Base-by-base conservation (phyloP, 2,888 invertebrate genomes). In the Lacanobia oleracea region DNA sequence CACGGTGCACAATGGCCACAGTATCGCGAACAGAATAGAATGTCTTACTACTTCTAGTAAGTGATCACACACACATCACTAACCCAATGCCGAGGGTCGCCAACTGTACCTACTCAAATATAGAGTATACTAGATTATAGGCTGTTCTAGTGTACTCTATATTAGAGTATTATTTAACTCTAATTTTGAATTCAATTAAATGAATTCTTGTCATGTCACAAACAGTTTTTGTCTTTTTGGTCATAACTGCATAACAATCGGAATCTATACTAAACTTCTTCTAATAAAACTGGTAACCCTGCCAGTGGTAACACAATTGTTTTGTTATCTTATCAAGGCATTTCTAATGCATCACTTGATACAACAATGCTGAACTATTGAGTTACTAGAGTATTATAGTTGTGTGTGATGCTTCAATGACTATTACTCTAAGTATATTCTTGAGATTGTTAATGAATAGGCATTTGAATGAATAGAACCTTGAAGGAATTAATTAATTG, bases 281-380 rank as follows among this genome's bases (percentile, higher is more conserved):
- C n/a, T n/a, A n/a, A n/a, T n/a, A n/a, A 53, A 7, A 8, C 27
- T 18, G 2, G 8, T 23, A 54, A 16, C 27, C 54, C 54, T 54
- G 27, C 54, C 7, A 23, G 53, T 4, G 40, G 12, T 2, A n/a
- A 50, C 37, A n/a, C 18, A 18, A 0, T 16, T 21, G 6, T 14
- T 14, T 3, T 27, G 27, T 21, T 56, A 76, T 63, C 65, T 81
- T 69, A 76, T 81, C 66, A 53, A 21, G n/a, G 1, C 23, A 62
- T 27, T 62, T 4, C 48, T 61, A 18, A 53, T 18, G 51, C 68
- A 66, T 66, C 62, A 78, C 54, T 75, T 63, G 54, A 57, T 23
- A 51, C 48, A 68, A 75, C 14, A 68, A 63, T 61, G 50, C 27
- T 57, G 10, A 48, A 60, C 59, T 68, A 45, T 40, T 27, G 23